Evolutionary conservation across 2,113 vertebrate species (phyloP).

Genomic region (Bos indicus): DNA sequence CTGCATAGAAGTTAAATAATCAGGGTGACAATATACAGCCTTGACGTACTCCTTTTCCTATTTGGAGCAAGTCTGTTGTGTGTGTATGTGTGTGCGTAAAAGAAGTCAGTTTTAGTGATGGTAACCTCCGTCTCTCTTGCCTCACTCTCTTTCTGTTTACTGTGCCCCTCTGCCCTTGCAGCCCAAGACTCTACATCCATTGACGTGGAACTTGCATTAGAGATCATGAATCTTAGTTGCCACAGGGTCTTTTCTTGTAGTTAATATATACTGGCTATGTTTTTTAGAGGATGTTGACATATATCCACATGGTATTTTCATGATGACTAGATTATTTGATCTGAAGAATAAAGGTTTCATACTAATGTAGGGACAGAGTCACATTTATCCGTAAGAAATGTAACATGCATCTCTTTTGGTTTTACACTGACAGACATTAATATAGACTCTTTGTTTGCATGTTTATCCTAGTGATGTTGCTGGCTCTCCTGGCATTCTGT

Average conservation of each 20-base stretch:
- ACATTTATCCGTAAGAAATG: background rate
- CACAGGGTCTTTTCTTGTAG: background rate
- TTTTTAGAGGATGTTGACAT: background rate
- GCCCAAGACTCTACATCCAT: background rate
- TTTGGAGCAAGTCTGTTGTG: too few species aligned
- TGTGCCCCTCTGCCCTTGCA: background rate
- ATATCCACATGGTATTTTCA: background rate
- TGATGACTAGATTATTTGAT: background rate
- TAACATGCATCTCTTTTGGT: background rate
- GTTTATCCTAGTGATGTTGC: background rate
- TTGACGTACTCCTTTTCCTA: too few species aligned
- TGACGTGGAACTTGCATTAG: background rate
- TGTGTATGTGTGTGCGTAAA: background rate
- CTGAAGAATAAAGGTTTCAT: background rate
- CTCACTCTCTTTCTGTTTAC: background rate
- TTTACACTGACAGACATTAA: background rate
- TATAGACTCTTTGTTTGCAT: background rate
- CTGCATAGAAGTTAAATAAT: too few species aligned
- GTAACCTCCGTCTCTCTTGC: background rate
- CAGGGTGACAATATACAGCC: too few species aligned
- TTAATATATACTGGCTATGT: too few species aligned
- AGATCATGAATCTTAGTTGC: background rate
- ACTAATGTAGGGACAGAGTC: background rate
- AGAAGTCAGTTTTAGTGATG: background rate
- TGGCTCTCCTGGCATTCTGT: background rate